Conservation (phyloP, 2,888 invertebrate genomes). For the Carcina quercana region DNA sequence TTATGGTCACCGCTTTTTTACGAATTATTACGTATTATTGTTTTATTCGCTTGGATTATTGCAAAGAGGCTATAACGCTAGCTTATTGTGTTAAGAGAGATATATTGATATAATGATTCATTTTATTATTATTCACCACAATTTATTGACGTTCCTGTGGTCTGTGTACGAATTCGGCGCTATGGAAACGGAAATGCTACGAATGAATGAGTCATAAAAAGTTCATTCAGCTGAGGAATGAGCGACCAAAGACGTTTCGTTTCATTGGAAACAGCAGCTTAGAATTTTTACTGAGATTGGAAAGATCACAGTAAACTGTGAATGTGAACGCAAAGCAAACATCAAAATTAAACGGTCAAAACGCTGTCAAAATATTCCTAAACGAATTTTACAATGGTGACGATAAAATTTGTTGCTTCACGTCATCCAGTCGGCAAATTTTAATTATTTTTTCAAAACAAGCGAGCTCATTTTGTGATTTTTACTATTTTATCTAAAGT, state of each 20-base stretch:
- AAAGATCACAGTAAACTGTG: too few relatives aligned
- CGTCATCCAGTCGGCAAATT: slow-evolving; percentile 60
- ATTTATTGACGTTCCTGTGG: not conserved
- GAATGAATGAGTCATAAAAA: not conserved
- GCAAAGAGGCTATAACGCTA: too few relatives aligned
- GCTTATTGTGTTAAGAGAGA: not conserved
- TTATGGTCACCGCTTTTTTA: slow-evolving; percentile 8
- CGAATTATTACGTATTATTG: too few relatives aligned
- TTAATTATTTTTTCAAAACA: slow-evolving; percentile 67
- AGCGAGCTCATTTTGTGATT: slow-evolving; percentile 29
- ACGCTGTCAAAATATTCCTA: too few relatives aligned
- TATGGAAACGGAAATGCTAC: slow-evolving; percentile 44
- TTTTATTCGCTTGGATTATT: too few relatives aligned
- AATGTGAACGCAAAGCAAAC: too few relatives aligned
- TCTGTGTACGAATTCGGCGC: slow-evolving; percentile 44
- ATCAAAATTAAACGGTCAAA: too few relatives aligned
- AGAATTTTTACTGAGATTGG: too few relatives aligned
- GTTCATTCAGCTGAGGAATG: too few relatives aligned
- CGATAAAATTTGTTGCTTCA: slow-evolving; percentile 63
- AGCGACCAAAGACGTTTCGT: too few relatives aligned
- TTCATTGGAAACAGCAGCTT: too few relatives aligned
- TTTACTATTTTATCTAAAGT: slow-evolving; percentile 29
- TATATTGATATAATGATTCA: too few relatives aligned
- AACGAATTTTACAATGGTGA: slow-evolving; percentile 15
- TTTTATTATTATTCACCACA: not conserved